Percentiles rank a stretch among this genome's conserved stretches.
These are phyloP conservation scores for Molothrus ater DNA, from an alignment of 2,797 vertebrate genomes.

Conservation along the genomic window DNA sequence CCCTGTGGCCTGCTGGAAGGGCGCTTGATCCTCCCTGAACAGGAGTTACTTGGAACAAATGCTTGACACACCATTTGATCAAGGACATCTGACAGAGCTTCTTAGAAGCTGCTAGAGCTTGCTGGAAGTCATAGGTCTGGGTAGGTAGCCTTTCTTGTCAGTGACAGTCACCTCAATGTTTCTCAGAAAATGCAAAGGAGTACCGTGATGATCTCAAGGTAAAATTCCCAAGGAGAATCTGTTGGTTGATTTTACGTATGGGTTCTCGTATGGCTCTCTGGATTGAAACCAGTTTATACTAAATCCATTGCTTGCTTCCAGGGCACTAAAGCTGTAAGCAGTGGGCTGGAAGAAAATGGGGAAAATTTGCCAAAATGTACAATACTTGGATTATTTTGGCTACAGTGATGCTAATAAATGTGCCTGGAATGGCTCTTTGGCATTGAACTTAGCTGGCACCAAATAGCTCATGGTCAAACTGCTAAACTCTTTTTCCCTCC, in stretches of 20 bases:
- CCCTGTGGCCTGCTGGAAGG: neutral
- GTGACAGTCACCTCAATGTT: neutral
- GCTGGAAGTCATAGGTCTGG: neutral
- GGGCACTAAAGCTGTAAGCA: neutral
- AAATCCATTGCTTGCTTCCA: neutral
- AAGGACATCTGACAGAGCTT: neutral
- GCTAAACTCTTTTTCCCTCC: neutral
- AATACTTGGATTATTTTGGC: conserved; percentile 31
- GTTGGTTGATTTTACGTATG: neutral
- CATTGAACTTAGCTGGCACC: neutral
- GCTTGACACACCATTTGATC: accelerated
- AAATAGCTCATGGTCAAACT: neutral
- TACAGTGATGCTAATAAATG: neutral
- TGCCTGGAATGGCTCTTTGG: neutral
- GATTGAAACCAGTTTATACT: neutral
- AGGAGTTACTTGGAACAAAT: neutral
- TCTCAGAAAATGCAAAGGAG: neutral
- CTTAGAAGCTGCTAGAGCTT: neutral
- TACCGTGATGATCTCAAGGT: neutral
- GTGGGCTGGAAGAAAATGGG: neutral
- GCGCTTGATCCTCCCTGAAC: neutral
- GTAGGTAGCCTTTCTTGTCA: neutral
- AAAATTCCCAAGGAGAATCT: neutral
- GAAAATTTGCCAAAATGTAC: neutral
- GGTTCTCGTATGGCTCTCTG: neutral